These are phyloP conservation scores for Eurois occulta DNA, from an alignment of 2,888 invertebrate species.

Conservation along the genomic window DNA sequence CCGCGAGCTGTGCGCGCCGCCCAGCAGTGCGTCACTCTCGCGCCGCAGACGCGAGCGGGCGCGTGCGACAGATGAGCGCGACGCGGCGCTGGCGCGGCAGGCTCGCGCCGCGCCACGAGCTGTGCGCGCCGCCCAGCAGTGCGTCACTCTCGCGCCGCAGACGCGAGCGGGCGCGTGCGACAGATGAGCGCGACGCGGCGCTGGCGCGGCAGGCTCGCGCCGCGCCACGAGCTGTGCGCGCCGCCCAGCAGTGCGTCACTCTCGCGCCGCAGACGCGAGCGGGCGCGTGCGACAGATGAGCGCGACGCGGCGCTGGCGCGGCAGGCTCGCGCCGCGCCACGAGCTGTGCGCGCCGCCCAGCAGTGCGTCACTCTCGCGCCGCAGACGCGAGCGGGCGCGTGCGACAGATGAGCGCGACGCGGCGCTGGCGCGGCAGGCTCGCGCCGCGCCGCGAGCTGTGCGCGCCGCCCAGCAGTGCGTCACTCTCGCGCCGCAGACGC, in stretches of 20 bases:
- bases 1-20: constrained; percentile 86
- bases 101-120: constrained; percentile 73
- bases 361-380: too few species aligned
- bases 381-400: too few species aligned
- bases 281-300: constrained; percentile 75
- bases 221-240: constrained; percentile 86
- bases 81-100: constrained; percentile 69
- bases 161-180: constrained; percentile 67
- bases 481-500: too few species aligned
- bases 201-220: neutral
- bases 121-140: constrained; percentile 92
- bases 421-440: constrained; percentile 51
- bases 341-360: constrained; percentile 89
- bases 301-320: constrained; percentile 74
- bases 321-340: constrained; percentile 71
- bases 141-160: too few species aligned
- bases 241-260: constrained; percentile 95
- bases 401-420: constrained; percentile 81
- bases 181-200: constrained; percentile 81
- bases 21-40: constrained; percentile 97
- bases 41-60: too few species aligned
- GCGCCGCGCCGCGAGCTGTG: constrained; percentile 85
- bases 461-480: constrained; percentile 93
- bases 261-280: too few species aligned
- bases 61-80: constrained; percentile 78